Conservation (phyloP, 1,140 invertebrate species). For the Philotrypesis tridentata region DNA sequence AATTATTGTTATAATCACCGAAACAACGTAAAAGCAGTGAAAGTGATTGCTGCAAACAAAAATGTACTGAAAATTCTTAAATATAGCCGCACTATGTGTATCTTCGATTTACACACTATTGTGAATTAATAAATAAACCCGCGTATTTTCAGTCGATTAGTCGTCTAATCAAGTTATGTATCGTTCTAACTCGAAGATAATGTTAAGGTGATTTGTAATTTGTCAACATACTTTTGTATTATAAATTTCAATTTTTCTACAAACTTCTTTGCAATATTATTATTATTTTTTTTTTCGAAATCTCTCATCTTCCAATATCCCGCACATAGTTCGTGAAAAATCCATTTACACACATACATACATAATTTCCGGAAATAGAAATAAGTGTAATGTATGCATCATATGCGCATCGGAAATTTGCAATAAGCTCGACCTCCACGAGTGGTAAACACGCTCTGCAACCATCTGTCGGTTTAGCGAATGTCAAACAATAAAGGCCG, state of each 20-base stretch:
- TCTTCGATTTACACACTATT: too few species aligned
- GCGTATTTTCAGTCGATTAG: not conserved
- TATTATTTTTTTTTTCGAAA: not conserved
- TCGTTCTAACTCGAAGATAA: not conserved
- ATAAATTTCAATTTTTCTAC: conserved; percentile 43
- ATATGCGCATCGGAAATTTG: not conserved
- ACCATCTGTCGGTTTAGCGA: conserved; percentile 15
- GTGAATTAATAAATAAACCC: too few species aligned
- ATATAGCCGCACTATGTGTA: too few species aligned
- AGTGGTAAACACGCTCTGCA: conserved; percentile 5
- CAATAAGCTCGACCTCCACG: not conserved
- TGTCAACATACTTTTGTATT: conserved; percentile 29
- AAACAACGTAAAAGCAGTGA: too few species aligned
- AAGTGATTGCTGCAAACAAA: not conserved
- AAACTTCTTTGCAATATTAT: conserved; percentile 14
- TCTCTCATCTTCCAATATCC: not conserved
- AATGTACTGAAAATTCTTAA: too few species aligned
- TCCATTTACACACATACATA: too few species aligned
- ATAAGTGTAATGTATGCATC: not conserved
- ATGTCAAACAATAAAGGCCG: not conserved
- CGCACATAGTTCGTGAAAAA: not conserved
- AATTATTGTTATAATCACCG: not conserved
- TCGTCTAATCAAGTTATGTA: not conserved
- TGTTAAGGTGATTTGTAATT: conserved; percentile 35
- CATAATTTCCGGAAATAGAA: not conserved